These are phyloP conservation scores for Zootermopsis nevadensis DNA, from an alignment of 2,888 invertebrate species.

Conservation along the genomic window DNA sequence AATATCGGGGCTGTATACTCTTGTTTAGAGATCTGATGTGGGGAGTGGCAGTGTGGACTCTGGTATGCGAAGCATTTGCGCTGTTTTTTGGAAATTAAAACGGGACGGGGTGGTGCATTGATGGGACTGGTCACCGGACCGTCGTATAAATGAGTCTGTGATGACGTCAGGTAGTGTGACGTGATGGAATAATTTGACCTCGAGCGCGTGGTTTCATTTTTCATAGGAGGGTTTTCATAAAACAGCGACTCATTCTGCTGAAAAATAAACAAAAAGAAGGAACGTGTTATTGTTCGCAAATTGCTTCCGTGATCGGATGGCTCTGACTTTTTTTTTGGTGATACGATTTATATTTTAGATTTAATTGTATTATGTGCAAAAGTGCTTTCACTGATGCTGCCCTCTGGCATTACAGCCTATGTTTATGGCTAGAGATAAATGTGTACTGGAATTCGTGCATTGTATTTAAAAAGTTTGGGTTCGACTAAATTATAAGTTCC, in stretches of 20 bases:
- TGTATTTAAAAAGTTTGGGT: background rate
- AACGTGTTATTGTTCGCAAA: conserved; percentile 2
- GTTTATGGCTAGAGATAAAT: background rate
- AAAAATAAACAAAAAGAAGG: conserved; percentile 31
- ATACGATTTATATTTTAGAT: conserved; percentile 31
- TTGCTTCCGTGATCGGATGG: conserved; percentile 27
- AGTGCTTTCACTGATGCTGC: background rate
- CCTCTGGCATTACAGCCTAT: background rate
- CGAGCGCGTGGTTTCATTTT: conserved; percentile 17
- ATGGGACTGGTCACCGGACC: background rate
- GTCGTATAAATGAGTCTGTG: conserved; percentile 14
- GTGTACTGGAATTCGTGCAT: background rate
- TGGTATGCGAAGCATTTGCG: conserved; percentile 26
- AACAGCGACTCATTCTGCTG: conserved; percentile 24
- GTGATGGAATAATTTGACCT: conserved; percentile 33
- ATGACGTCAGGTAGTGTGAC: background rate
- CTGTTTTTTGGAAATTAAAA: conserved; percentile 17
- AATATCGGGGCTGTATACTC: background rate
- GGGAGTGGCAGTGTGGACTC: background rate
- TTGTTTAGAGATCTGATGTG: background rate
- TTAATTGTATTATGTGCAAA: conserved; percentile 18
- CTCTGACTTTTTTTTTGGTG: background rate
- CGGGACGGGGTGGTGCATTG: conserved; percentile 3
- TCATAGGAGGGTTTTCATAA: conserved; percentile 24
- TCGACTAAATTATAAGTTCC: conserved; percentile 1